Evolutionary conservation across 2,113 vertebrate genomes (phyloP), one percentile per base, ranked within the genome.

Genomic region (Bostrychus sinensis): DNA sequence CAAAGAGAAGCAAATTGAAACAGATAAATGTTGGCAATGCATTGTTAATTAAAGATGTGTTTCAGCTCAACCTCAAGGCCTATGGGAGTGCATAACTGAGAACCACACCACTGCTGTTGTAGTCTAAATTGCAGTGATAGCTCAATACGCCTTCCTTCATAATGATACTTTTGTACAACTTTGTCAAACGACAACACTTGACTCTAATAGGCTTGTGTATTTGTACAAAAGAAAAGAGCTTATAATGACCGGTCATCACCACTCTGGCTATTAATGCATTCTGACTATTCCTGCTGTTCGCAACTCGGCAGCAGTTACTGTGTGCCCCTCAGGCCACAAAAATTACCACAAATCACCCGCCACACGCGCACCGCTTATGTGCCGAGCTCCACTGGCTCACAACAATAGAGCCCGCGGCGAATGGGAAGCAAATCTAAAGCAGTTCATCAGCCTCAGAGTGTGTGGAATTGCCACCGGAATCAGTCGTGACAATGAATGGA

Each of bases 221-320:
- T 51, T 28, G 46, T n/a, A 51, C 23, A 23, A 48, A 48, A 48
- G 45, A 51, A 26, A 16, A 26, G 46, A 12, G 23, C 23, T 51
- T 51, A 51, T 51, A 51, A 51, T 51, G 46, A 28, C 46, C 46
- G 25, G 23, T 51, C 46, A 51, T 51, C 46, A 28, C 46, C 46
- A 51, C 46, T 28, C 25, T 13, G 25, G 46, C 13, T 51, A 51
- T 51, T 51, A 51, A 51, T 51, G 46, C 25, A 16, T 51, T 51
- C 46, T 28, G 23, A 28, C 46, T 51, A 51, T 28, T 51, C 25
- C 46, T 13, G 25, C 46, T 51, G 46, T 51, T 28, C 26, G 46
- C 46, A 13, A 51, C 20, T 51, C 45, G 46, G 46, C 25, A 16
- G 46, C 46, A 51, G 46, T 51, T 51, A 51, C 46, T 51, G 10